A percentile compares a stretch with the other conserved stretches of the same genome.
phyloP scores from a whole-genome alignment of 1,140 invertebrate species.

The Proales similis region DNA sequence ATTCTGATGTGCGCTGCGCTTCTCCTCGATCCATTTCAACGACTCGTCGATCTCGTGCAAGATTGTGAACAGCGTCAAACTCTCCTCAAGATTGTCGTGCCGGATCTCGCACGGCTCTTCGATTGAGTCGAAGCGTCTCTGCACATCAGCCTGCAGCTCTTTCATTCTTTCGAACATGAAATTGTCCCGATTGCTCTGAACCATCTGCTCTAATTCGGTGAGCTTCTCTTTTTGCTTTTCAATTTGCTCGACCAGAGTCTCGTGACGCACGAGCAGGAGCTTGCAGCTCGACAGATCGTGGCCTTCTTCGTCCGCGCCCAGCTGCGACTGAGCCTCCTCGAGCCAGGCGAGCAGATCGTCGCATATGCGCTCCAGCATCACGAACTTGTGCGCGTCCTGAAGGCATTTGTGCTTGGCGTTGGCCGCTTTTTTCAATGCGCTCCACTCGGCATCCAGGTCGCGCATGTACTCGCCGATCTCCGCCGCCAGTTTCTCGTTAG shows the following conservation, averaged over 20 bases:
- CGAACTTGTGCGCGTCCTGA: constrained; percentile 20
- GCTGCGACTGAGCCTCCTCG: constrained; percentile 22
- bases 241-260: constrained; percentile 20
- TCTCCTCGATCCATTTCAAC: constrained; percentile 4
- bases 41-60: constrained; percentile 21
- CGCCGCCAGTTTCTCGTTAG: constrained; percentile 7
- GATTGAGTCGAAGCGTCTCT: neutral
- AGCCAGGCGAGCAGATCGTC: constrained; percentile 25
- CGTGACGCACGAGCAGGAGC: constrained; percentile 9
- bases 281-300: constrained; percentile 32
- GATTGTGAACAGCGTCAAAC: constrained; percentile 9
- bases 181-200: constrained; percentile 18
- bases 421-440: constrained; percentile 7
- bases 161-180: constrained; percentile 14
- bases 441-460: constrained; percentile 23
- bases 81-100: constrained; percentile 25
- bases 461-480: constrained; percentile 17
- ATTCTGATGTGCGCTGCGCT: neutral
- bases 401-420: constrained; percentile 16
- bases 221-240: constrained; percentile 22
- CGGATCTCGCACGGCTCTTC: constrained; percentile 20
- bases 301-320: constrained; percentile 20
- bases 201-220: neutral
- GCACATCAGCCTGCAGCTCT: neutral
- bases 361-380: constrained; percentile 7